Base-by-base conservation (phyloP, 2,888 invertebrate species). In the Meganola albula region DNA sequence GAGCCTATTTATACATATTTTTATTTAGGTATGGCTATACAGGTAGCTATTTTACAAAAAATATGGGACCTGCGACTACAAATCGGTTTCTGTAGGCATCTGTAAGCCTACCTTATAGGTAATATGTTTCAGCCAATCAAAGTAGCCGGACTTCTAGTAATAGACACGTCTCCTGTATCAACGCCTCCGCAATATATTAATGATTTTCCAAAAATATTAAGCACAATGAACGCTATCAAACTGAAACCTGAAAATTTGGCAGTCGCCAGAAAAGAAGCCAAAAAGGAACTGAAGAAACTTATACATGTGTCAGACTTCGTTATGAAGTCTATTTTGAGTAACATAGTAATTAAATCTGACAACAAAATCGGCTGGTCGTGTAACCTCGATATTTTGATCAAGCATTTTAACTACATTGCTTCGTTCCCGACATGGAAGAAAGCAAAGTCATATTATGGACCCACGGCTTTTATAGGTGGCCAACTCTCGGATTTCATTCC, bases 381-480 rank as follows among this genome's bases (percentile, higher is more conserved):
- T 13, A 97, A 98, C 74, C 69, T 97, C 10, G 88, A 91, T 25
- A 84, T 89, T 0, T 73, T 98, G 16, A 74, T 88, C 3, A 74
- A 88, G 21, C 89, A 92, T 53, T 91, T 93, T 48, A 44, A 87
- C 3, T 60, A 89, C 10, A 88, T 95, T 14, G 75, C 88, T 3
- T 63, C 69, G 2, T 93, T 95, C 71, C 93, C 94, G 0, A 52
- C 74, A 1, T 41, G 12, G 12, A 30, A 74, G 48, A 56, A 48
- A 27, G 49, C 36, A 4, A 70, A 68, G 30, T 47, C 45, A 29
- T 92, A 87, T 58, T 44, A 59, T 4, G 93, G 93, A 0, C 92
- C 93, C 0, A 91, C 93, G 0, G 66, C 95, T 10, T 97, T 98
- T 64, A 83, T 98, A 20, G 94, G 92, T 24, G 98, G 98, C 13